Base-by-base conservation (phyloP, 1,140 invertebrate species). In the Leptinotarsa undecemlineata region DNA sequence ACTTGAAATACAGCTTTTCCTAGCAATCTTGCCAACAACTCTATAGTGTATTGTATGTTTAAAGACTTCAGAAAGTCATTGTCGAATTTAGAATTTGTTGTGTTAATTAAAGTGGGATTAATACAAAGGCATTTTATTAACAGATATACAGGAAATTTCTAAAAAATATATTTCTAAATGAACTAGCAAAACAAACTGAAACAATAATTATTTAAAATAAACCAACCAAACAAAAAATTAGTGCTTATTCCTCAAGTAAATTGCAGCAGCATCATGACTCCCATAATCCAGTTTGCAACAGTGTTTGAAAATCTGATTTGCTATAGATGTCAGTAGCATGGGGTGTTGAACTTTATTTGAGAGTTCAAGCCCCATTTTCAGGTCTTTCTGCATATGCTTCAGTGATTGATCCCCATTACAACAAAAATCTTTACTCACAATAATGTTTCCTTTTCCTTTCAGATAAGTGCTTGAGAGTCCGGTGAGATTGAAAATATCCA, bases 271-370 rank as follows among this genome's bases (percentile, higher is more conserved):
- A 86, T 98, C 97, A 84, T 97, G 94, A 81, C 95, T 93, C n/a
- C 93, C 93, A 83, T 96, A 98, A 17, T 96, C 96, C 72, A 97
- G 90, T 69, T 94, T 91, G 85, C 96, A 95, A 69, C 96, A 95
- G 85, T 97, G 95, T 86, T 98, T 98, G 86, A 96, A 98, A 74
- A 97, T 91, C 88, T 98, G 96, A 86, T 98, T 98, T 57, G 96
- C 95, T 62, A 95, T 91, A 23, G 96, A 93, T 11, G 95, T 93
- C 17, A 98, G 88, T 26, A 95, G 94, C 70, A 98, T 87, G 0
- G 96, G 95, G 83, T 98, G 96, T 84, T 97, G 94, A 76, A 97
- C 85, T 72, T 91, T 89, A 84, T 98, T 95, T 13, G 95, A 95
- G 87, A 98, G 91, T 42, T 91, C 90, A 71, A 98, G 86, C 2